phyloP scores from a whole-genome alignment of 1,140 invertebrate species.

The Lasioglossum albipes region DNA sequence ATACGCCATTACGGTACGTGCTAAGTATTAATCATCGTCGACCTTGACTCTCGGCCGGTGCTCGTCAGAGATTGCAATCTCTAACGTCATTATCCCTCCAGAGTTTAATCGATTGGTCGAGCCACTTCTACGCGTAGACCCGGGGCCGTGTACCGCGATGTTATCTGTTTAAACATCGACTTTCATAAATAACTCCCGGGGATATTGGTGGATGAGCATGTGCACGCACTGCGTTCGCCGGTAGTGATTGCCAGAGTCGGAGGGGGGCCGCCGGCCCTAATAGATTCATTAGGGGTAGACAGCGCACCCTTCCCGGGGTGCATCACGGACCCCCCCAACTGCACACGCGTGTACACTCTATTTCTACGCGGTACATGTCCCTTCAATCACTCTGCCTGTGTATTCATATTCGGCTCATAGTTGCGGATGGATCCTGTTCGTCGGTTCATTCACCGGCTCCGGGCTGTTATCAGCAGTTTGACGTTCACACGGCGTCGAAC shows the following conservation, averaged over 20 bases:
- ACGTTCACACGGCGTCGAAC: neutral
- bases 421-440: neutral
- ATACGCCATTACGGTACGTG: neutral
- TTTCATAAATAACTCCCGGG: constrained; percentile 5
- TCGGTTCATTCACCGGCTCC: constrained; percentile 18
- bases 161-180: neutral
- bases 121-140: neutral
- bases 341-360: constrained; percentile 39
- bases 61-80: constrained; percentile 36
- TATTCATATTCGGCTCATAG: constrained; percentile 34
- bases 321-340: constrained; percentile 51
- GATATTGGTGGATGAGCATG: constrained; percentile 11
- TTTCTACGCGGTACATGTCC: constrained; percentile 47
- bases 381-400: constrained; percentile 33
- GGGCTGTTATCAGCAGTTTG: constrained; percentile 8
- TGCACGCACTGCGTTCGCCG: constrained; percentile 59
- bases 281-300: constrained; percentile 73
- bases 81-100: constrained; percentile 37
- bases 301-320: constrained; percentile 47
- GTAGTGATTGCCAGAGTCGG: constrained; percentile 64
- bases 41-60: constrained; percentile 28
- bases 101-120: constrained; percentile 41
- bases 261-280: constrained; percentile 63
- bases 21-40: constrained; percentile 4
- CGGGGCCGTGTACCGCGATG: no score